Percentiles rank a stretch among this genome's conserved stretches.
phyloP scores from a whole-genome alignment of 2,888 invertebrate species.

The Dryobotodes eremita region DNA sequence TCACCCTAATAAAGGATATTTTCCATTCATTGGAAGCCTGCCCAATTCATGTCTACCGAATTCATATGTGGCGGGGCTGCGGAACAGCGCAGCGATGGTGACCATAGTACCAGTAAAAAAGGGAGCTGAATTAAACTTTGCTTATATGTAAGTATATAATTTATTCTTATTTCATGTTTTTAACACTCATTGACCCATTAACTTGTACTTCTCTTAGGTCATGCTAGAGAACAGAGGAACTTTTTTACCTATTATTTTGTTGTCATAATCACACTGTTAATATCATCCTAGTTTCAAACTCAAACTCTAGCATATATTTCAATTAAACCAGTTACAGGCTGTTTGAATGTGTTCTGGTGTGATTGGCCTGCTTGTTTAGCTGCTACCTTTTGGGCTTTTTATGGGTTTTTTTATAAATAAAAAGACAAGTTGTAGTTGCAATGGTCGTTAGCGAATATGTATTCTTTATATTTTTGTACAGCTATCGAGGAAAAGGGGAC shows the following conservation, averaged over 20 bases:
- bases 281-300: neutral
- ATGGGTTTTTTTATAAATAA: too few species aligned
- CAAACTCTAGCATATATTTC: neutral
- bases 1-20: constrained; percentile 36
- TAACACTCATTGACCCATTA: neutral
- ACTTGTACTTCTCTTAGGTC: neutral
- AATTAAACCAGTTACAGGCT: neutral
- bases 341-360: too few species aligned
- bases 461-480: too few species aligned
- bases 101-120: constrained; percentile 38
- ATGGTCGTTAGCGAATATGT: too few species aligned
- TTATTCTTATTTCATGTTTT: neutral
- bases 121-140: constrained; percentile 28
- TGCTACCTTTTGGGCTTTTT: too few species aligned
- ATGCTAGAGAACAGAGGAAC: neutral
- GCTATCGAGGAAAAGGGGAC: too few species aligned
- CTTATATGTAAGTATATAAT: constrained; percentile 33
- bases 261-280: neutral
- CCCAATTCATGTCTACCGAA: constrained; percentile 35
- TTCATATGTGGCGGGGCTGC: constrained; percentile 15
- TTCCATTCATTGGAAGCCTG: constrained; percentile 41
- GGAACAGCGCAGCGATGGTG: constrained; percentile 36
- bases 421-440: too few species aligned
- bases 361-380: too few species aligned
- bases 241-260: neutral